These are phyloP conservation scores for Drosophila kokeensis DNA, from an alignment of 2,888 invertebrate species.

Conservation along the genomic window DNA sequence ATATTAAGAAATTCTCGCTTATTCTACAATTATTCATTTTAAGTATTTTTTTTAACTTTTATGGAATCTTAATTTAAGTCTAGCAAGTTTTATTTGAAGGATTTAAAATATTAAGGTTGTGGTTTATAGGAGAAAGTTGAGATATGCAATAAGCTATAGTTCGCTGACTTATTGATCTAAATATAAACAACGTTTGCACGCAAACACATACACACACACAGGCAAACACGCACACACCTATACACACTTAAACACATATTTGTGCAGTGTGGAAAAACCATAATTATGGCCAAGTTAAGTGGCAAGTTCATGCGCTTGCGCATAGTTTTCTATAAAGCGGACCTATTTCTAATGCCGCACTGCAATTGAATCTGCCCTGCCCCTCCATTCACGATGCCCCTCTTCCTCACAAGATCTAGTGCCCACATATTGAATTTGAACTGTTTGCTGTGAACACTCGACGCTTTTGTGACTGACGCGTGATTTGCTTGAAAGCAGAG, in stretches of 20 bases:
- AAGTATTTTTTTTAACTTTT: background rate
- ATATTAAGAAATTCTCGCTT: too few species aligned
- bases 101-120: background rate
- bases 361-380: conserved; percentile 12
- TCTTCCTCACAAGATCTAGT: background rate
- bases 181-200: background rate
- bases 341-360: conserved; percentile 9
- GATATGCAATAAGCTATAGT: background rate
- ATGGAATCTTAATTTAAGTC: background rate
- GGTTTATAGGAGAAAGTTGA: background rate
- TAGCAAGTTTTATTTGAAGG: background rate
- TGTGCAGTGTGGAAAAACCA: background rate
- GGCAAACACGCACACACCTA: background rate
- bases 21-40: background rate
- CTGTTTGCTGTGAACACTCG: conserved; percentile 40
- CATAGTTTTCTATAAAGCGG: conserved; percentile 27
- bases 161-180: background rate
- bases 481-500: conserved; percentile 37
- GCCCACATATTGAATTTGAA: conserved; percentile 24
- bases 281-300: conserved; percentile 38
- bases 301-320: conserved; percentile 70
- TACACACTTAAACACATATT: background rate
- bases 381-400: background rate
- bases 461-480: conserved; percentile 44
- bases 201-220: background rate